Conservation (phyloP, 2,888 invertebrate genomes). For the Crematogaster levior region DNA sequence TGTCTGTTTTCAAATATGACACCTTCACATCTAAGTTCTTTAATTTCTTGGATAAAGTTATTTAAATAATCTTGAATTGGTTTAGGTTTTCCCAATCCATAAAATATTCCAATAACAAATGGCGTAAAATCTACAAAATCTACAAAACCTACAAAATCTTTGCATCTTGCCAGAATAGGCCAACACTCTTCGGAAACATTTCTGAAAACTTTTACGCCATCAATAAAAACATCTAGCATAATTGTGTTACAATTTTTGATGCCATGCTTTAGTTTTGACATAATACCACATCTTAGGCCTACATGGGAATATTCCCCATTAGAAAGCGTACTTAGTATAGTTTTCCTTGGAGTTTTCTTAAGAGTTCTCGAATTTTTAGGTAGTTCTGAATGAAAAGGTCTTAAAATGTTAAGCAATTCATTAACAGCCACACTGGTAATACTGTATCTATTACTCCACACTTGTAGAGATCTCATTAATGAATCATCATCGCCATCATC, state of each 20-base stretch:
- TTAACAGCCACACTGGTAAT: constrained; percentile 9
- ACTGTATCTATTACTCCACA: constrained; percentile 8
- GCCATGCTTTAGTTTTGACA: constrained; percentile 12
- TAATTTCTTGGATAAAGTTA: constrained; percentile 31
- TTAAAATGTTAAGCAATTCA: constrained; percentile 12
- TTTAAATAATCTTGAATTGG: constrained; percentile 22
- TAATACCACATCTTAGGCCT: not conserved
- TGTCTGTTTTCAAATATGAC: not conserved
- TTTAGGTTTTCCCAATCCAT: constrained; percentile 29
- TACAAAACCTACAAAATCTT: constrained; percentile 5
- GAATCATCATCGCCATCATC: not conserved
- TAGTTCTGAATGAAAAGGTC: not conserved
- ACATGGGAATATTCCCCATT: not conserved
- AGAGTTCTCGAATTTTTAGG: constrained; percentile 3
- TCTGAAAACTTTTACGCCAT: constrained; percentile 11
- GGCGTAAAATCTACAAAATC: not conserved
- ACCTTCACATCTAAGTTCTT: constrained; percentile 2
- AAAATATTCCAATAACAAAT: constrained; percentile 25
- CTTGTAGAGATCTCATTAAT: not conserved
- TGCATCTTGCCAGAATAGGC: constrained; percentile 1
- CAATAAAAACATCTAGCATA: constrained; percentile 7
- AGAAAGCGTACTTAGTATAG: not conserved
- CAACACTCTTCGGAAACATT: constrained; percentile 22
- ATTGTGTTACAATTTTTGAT: not conserved
- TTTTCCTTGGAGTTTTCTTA: constrained; percentile 19